phyloP scores from a whole-genome alignment of 2,113 vertebrate species.

The Gasterosteus aculeatus region DNA sequence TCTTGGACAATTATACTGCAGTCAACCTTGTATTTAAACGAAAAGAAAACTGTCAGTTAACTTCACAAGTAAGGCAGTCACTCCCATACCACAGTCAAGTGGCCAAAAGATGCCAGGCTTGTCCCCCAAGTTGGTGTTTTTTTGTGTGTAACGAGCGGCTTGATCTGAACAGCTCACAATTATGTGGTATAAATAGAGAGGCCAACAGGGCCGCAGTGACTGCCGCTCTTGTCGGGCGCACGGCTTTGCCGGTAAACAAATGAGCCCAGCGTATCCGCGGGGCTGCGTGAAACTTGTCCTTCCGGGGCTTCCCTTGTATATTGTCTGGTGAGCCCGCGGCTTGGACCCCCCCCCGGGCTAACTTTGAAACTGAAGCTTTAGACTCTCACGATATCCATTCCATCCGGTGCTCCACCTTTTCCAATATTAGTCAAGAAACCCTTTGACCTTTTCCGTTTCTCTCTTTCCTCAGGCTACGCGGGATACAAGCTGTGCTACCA shows the following conservation, averaged over 20 bases:
- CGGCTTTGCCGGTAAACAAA: constrained; percentile 63
- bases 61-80: constrained; percentile 80
- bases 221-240: constrained; percentile 72
- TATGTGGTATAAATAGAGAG: constrained; percentile 81
- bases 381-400: constrained; percentile 37
- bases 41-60: constrained; percentile 81
- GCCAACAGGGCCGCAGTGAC: constrained; percentile 63
- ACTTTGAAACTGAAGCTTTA: constrained; percentile 45
- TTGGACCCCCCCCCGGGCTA: constrained; percentile 32
- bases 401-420: constrained; percentile 20
- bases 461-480: constrained; percentile 82
- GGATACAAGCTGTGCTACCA: constrained; percentile 94
- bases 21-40: constrained; percentile 79
- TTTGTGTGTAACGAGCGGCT: constrained; percentile 73
- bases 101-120: constrained; percentile 78
- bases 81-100: constrained; percentile 78
- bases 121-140: constrained; percentile 76
- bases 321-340: constrained; percentile 47
- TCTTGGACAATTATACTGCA: constrained; percentile 75
- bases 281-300: constrained; percentile 62
- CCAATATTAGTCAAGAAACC: background rate
- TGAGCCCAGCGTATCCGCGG: constrained; percentile 50
- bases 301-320: constrained; percentile 69
- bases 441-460: background rate
- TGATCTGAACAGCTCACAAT: constrained; percentile 79